Evolutionary conservation across 2,888 invertebrate genomes (phyloP).

Genomic region (Drosophila paramelanica): DNA sequence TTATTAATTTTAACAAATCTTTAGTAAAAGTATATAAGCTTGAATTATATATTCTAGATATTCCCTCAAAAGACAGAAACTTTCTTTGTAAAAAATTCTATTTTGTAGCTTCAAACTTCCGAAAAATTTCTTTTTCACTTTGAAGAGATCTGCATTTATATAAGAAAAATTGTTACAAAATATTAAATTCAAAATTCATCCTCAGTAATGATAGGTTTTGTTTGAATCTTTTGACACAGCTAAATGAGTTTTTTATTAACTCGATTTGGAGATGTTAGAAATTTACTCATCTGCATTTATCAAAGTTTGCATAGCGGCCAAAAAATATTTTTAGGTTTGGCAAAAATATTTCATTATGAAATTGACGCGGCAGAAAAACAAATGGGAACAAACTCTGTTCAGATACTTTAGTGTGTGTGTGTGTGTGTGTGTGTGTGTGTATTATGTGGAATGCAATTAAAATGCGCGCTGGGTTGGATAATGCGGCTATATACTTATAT

Average conservation of each 20-base stretch:
- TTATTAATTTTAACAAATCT: too few relatives aligned
- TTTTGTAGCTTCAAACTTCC: too few relatives aligned
- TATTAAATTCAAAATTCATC: too few relatives aligned
- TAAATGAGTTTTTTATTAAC: neutral
- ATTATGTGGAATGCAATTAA: constrained; percentile 71
- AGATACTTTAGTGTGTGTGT: constrained; percentile 1
- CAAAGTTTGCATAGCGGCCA: constrained; percentile 5
- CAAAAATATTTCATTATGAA: constrained; percentile 53
- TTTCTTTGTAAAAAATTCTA: too few relatives aligned
- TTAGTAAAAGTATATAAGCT: too few relatives aligned
- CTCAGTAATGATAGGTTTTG: too few relatives aligned
- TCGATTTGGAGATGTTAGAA: neutral
- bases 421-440: constrained; percentile 8
- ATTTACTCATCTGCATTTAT: constrained; percentile 15
- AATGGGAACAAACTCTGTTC: constrained; percentile 25
- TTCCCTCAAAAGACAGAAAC: too few relatives aligned
- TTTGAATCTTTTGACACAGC: too few relatives aligned
- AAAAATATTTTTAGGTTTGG: constrained; percentile 19
- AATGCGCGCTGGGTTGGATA: constrained; percentile 67
- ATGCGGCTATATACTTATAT: constrained; percentile 48
- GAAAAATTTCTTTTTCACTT: too few relatives aligned
- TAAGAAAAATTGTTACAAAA: too few relatives aligned
- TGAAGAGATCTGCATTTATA: too few relatives aligned
- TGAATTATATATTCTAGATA: too few relatives aligned
- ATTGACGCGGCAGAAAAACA: constrained; percentile 37